These are phyloP conservation scores for Epinephelus cyanopodus DNA, from an alignment of 2,113 vertebrate genomes.

Conservation along the genomic window DNA sequence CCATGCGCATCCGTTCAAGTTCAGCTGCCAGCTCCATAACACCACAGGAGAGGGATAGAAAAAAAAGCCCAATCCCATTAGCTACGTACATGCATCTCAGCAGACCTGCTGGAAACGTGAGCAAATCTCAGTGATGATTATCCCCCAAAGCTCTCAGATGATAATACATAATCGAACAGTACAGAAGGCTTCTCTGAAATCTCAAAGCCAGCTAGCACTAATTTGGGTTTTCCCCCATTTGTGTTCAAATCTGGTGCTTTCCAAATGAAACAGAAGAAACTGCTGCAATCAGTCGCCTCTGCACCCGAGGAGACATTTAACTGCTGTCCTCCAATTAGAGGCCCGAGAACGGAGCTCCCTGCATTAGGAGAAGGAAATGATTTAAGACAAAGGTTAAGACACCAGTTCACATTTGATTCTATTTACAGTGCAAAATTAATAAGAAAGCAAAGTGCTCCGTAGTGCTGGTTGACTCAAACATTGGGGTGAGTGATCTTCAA, in stretches of 20 bases:
- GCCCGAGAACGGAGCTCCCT: constrained; percentile 49
- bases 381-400: constrained; percentile 73
- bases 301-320: constrained; percentile 61
- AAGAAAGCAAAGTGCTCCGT: constrained; percentile 74
- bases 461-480: constrained; percentile 67
- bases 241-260: constrained; percentile 53
- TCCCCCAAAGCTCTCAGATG: constrained; percentile 74
- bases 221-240: constrained; percentile 55
- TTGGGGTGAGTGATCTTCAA: constrained; percentile 73
- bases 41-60: constrained; percentile 75
- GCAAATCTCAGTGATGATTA: constrained; percentile 84
- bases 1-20: constrained; percentile 83
- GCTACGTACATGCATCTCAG: constrained; percentile 82
- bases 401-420: constrained; percentile 73
- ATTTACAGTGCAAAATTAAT: constrained; percentile 78
- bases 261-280: constrained; percentile 54
- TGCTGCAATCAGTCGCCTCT: constrained; percentile 57
- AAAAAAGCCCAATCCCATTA: constrained; percentile 83
- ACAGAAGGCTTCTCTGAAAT: constrained; percentile 63
- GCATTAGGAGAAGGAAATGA: constrained; percentile 63
- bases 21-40: constrained; percentile 83
- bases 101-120: constrained; percentile 82
- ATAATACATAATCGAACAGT: constrained; percentile 75
- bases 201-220: constrained; percentile 44
- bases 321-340: constrained; percentile 75